Evolutionary conservation across 2,797 vertebrate genomes (phyloP).

Genomic region (Liasis olivaceus): DNA sequence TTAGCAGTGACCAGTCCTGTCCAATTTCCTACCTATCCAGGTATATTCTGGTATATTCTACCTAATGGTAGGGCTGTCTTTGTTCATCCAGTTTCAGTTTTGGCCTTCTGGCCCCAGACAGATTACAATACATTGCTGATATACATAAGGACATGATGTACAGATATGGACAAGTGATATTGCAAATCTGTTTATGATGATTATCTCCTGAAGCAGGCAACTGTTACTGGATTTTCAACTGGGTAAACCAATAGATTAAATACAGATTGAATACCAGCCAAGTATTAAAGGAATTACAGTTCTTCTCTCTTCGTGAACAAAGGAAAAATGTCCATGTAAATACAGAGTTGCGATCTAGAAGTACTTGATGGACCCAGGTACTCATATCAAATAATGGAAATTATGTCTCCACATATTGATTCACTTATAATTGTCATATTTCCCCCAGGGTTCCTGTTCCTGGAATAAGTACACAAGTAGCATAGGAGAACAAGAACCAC

Average conservation of each 20-base stretch:
- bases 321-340: not conserved
- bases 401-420: not conserved
- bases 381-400: not conserved
- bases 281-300: not conserved
- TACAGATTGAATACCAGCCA: not conserved
- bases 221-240: not conserved
- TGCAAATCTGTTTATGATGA: not conserved
- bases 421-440: not conserved
- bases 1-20: not conserved
- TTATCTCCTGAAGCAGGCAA: not conserved
- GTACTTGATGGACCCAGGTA: not conserved
- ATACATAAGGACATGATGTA: not conserved
- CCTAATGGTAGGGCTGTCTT: not conserved
- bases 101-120: not conserved
- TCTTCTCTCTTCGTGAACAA: not conserved
- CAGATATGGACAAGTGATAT: not conserved
- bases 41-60: not conserved
- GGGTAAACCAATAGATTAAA: not conserved
- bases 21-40: not conserved
- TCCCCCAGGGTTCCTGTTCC: not conserved
- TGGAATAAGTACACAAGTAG: not conserved
- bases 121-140: not conserved
- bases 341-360: not conserved
- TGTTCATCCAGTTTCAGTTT: not conserved
- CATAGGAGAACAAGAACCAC: not conserved